Percentiles rank a stretch among this genome's conserved stretches.
phyloP scores from a whole-genome alignment of 1,140 invertebrate genomes.

The Mactra quadrangularis region DNA sequence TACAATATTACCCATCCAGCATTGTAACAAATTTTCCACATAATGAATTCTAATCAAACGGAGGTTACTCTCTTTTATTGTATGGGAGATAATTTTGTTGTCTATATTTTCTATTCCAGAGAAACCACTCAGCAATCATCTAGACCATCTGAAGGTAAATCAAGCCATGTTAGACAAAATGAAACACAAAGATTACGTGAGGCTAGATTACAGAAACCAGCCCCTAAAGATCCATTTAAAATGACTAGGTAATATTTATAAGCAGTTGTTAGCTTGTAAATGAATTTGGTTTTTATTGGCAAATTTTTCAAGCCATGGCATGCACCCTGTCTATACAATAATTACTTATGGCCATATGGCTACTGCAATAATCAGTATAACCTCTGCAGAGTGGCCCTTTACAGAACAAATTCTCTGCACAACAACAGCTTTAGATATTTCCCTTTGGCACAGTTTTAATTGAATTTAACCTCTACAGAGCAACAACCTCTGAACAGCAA shows the following conservation, averaged over 20 bases:
- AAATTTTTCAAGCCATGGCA: background rate
- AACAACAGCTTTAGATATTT: too few relatives aligned
- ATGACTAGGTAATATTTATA: conserved; percentile 68
- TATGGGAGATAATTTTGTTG: background rate
- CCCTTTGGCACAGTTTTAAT: too few relatives aligned
- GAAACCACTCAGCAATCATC: conserved; percentile 35
- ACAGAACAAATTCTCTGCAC: too few relatives aligned
- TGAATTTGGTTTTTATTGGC: background rate
- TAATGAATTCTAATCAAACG: too few relatives aligned
- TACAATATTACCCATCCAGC: too few relatives aligned
- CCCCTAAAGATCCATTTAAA: conserved; percentile 74
- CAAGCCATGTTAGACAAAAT: conserved; percentile 27
- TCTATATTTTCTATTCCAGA: background rate
- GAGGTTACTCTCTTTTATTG: too few relatives aligned
- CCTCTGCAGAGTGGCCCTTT: too few relatives aligned
- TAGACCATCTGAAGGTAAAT: conserved; percentile 5
- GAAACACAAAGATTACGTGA: conserved; percentile 58
- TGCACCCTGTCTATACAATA: background rate
- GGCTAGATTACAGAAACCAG: conserved; percentile 42
- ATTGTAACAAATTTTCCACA: too few relatives aligned
- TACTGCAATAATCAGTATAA: background rate
- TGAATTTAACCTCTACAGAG: too few relatives aligned
- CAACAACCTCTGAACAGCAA: too few relatives aligned
- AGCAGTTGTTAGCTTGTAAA: background rate
- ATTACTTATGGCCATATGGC: background rate